Conservation (phyloP, 2,888 invertebrate genomes). For the Melipona beecheii region DNA sequence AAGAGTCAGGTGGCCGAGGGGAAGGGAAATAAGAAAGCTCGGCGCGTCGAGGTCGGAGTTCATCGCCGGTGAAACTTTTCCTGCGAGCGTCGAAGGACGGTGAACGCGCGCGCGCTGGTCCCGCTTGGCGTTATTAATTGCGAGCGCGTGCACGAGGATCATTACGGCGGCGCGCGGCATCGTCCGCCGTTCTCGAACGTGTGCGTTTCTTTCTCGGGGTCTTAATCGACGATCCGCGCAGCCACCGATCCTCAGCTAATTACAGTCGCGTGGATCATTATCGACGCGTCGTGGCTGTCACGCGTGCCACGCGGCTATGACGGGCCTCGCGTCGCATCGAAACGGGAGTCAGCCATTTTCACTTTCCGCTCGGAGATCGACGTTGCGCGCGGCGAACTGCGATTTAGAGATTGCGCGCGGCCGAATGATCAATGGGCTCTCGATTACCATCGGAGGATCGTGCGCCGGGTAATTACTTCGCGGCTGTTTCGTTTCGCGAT, state of each 20-base stretch:
- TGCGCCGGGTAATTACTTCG: conserved; percentile 6
- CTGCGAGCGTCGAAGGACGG: conserved; percentile 38
- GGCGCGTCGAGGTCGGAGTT: conserved; percentile 42
- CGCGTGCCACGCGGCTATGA: conserved; percentile 9
- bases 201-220: conserved; percentile 28
- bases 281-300: conserved; percentile 51
- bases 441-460: conserved; percentile 21
- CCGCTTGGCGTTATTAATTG: conserved; percentile 61
- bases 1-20: conserved; percentile 46
- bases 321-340: conserved; percentile 24
- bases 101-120: conserved; percentile 35
- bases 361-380: conserved; percentile 56
- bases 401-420: conserved; percentile 6
- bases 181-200: conserved; percentile 9
- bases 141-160: conserved; percentile 54
- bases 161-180: conserved; percentile 50
- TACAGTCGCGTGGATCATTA: conserved; percentile 68
- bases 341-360: conserved; percentile 61
- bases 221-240: conserved; percentile 49
- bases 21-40: conserved; percentile 54
- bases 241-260: conserved; percentile 58
- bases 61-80: conserved; percentile 51
- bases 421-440: conserved; percentile 20
- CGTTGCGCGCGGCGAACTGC: not conserved
- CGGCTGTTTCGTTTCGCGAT: not conserved